Conservation (phyloP, 2,888 invertebrate genomes). For the Bembecia ichneumoniformis region DNA sequence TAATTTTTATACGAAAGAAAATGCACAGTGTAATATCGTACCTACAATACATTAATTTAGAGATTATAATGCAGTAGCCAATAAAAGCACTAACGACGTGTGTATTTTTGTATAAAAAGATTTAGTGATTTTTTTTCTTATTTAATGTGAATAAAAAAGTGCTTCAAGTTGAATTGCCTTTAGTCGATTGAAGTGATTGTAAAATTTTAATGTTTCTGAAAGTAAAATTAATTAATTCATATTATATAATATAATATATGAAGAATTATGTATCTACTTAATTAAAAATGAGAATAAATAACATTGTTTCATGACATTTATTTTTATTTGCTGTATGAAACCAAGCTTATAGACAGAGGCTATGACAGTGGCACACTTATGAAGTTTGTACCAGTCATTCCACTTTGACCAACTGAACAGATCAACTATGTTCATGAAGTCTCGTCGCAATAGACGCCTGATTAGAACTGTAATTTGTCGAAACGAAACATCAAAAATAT, state of each 20-base stretch:
- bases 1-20: conserved; percentile 25
- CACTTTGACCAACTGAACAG: no score
- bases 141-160: conserved; percentile 20
- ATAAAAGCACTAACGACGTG: conserved; percentile 68
- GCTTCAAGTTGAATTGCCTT: conserved; percentile 52
- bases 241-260: not conserved
- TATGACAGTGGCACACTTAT: no score
- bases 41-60: conserved; percentile 9
- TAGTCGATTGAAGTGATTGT: conserved; percentile 19
- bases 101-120: conserved; percentile 61
- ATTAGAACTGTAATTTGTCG: no score
- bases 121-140: conserved; percentile 38
- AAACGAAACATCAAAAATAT: no score
- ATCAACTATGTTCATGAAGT: no score
- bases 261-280: conserved; percentile 14
- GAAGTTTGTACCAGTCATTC: no score
- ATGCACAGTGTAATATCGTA: conserved; percentile 4
- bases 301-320: conserved; percentile 37
- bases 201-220: not conserved
- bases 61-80: conserved; percentile 29
- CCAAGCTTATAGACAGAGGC: no score
- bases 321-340: not conserved
- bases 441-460: no score
- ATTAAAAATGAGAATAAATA: conserved; percentile 21
- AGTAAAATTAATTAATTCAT: no score